phyloP scores from a whole-genome alignment of 2,113 vertebrate genomes.

The Alethe diademata region DNA sequence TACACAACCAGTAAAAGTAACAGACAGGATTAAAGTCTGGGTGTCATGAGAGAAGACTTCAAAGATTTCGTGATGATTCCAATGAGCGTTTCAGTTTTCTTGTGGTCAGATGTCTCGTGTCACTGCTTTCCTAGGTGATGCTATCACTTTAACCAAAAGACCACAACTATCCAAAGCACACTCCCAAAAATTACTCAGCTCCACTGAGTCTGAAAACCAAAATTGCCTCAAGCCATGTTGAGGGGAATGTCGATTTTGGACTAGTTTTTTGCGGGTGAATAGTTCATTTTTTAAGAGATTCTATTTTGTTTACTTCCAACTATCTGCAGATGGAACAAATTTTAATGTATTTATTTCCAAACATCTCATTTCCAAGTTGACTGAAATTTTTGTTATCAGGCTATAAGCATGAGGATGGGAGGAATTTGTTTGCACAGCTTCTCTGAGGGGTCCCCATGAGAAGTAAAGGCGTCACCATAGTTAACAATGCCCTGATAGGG shows the following conservation, averaged over 20 bases:
- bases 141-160: background rate
- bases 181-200: background rate
- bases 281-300: background rate
- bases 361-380: background rate
- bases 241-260: background rate
- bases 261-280: rapidly evolving
- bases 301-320: background rate
- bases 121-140: background rate
- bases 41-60: background rate
- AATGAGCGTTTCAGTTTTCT: background rate
- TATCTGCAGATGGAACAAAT: background rate
- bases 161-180: background rate
- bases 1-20: background rate
- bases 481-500: background rate
- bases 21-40: background rate
- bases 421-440: background rate
- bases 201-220: background rate
- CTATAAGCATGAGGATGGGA: background rate
- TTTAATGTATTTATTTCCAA: background rate
- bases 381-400: background rate
- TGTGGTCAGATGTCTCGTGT: background rate
- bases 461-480: background rate
- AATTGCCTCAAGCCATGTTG: background rate
- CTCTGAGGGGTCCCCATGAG: background rate
- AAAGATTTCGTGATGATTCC: background rate